Base-by-base conservation (phyloP, 2,113 vertebrate species). In the Scolopax mira region DNA sequence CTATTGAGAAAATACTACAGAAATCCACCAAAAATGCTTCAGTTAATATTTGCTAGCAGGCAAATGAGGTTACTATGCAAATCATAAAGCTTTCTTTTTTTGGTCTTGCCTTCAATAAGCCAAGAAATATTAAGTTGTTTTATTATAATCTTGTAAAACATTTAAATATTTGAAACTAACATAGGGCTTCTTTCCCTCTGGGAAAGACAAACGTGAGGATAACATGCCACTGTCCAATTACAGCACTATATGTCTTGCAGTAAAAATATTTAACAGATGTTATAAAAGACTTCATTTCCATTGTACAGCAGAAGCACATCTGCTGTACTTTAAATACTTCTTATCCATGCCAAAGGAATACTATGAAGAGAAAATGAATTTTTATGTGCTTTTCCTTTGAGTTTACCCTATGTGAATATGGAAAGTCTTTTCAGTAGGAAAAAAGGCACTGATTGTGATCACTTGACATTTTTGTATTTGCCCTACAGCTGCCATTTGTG, bases 341-440 rank as follows among this genome's bases (percentile, higher is more conserved):
- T 91, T 88, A 70, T 85, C 81, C 60, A 30, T 85, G 85, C 85
- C 85, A 94, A 89, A 89, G 77, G 46, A 91, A 69, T 73, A 46
- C 41, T 79, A 8, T 88, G 79, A 73, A 80, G 88, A 95, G 70
- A 94, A 93, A 81, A 89, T 70, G 48, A 21, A 67, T 94, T 95
- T 96, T 77, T 71, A 79, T 89, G 57, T 91, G 74, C 57, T 89
- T 69, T 94, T 96, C n/a, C 84, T 95, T 88, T 93, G 91, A 87
- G 74, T 96, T 96, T 93, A 85, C n/a, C 77, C 25, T 83, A 18
- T 77, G 49, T 91, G 91, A 96, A 87, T 58, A 89, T 0, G 5
- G 66, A 61, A 91, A 79, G 62, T 57, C 81, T 91, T 95, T 95
- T 95, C 87, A 91, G 54, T 55, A 79, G 39, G 71, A 82, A 94